phyloP scores from a whole-genome alignment of 2,113 vertebrate species.

The Myocastor coypus region DNA sequence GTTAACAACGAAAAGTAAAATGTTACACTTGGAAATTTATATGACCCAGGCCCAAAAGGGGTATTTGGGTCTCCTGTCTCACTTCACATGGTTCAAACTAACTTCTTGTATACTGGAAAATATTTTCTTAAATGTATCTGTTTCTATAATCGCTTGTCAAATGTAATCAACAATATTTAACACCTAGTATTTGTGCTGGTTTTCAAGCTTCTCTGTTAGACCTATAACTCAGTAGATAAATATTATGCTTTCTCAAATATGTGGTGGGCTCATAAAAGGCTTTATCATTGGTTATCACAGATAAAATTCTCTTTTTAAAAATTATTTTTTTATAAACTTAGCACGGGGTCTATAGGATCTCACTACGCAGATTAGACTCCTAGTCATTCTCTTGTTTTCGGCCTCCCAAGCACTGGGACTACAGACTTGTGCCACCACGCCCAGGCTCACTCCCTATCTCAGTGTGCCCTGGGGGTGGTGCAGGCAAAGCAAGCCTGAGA shows the following conservation, averaged over 20 bases:
- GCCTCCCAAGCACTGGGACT: too few species aligned
- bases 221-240: not conserved
- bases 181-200: not conserved
- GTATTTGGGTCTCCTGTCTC: not conserved
- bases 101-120: not conserved
- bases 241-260: not conserved
- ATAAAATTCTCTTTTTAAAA: not conserved
- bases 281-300: not conserved
- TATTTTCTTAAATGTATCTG: too few species aligned
- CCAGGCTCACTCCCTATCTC: too few species aligned
- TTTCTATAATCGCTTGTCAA: not conserved
- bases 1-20: not conserved
- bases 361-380: too few species aligned
- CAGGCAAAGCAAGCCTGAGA: too few species aligned
- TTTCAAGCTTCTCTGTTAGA: not conserved
- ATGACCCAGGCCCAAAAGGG: not conserved
- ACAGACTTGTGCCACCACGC: too few species aligned
- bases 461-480: too few species aligned
- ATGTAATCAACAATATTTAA: not conserved
- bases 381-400: too few species aligned
- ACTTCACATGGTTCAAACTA: not conserved
- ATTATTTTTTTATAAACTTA: not conserved
- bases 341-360: too few species aligned
- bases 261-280: not conserved
- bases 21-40: not conserved